These are phyloP conservation scores for Lepidocolaptes lacrymiger DNA, from an alignment of 2,797 vertebrate genomes.

Conservation along the genomic window DNA sequence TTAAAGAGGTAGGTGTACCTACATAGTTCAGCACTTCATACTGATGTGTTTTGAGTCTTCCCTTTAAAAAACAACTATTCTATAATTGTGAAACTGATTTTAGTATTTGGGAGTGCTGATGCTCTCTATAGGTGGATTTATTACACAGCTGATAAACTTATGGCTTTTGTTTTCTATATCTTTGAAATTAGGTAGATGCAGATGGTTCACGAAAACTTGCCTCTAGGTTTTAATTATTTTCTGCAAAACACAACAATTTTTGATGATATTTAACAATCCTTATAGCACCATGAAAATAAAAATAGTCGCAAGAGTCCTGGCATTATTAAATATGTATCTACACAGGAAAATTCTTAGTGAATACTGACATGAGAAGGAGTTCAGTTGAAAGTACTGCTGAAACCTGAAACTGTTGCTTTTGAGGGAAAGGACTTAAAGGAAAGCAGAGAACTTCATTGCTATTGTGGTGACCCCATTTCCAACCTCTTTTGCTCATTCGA, in stretches of 20 bases:
- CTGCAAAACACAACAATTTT: neutral
- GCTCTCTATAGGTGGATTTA: neutral
- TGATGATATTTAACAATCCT: neutral
- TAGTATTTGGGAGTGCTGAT: neutral
- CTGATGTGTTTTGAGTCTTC: neutral
- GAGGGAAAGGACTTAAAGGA: neutral
- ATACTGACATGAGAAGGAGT: neutral
- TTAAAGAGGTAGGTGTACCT: constrained; percentile 83
- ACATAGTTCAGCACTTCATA: neutral
- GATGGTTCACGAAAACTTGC: neutral
- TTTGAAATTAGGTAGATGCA: neutral
- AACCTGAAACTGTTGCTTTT: neutral
- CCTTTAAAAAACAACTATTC: neutral
- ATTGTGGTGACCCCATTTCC: neutral
- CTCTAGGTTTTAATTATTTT: neutral
- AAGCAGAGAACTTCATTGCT: neutral
- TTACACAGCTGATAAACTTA: neutral
- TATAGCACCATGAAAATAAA: neutral
- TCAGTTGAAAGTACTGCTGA: neutral
- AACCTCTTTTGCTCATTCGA: neutral
- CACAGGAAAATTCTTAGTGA: neutral
- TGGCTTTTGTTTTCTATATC: neutral
- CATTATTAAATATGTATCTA: neutral
- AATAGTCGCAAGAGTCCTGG: neutral
- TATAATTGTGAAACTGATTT: neutral